Evolutionary conservation across 2,888 invertebrate genomes (phyloP).

Genomic region (Anodontia alba): DNA sequence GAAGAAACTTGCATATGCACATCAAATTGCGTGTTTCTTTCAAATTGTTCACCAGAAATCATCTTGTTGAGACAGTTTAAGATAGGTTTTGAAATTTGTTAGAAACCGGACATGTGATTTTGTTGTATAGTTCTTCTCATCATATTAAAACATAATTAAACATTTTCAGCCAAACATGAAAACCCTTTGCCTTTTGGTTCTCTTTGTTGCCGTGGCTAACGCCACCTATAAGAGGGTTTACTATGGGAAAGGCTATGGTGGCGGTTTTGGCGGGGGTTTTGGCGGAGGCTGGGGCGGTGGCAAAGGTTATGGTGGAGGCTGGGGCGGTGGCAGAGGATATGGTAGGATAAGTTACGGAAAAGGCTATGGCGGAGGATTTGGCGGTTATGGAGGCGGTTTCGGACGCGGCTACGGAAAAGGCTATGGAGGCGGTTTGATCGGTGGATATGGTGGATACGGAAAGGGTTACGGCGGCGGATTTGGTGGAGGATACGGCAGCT

Average conservation of each 20-base stretch:
- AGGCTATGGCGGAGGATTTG: neutral
- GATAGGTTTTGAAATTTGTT: too few relatives aligned
- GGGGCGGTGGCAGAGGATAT: neutral
- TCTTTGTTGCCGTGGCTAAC: neutral
- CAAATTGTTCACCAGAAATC: too few relatives aligned
- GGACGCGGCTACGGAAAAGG: neutral
- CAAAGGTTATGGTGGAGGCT: neutral
- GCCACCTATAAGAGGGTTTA: neutral
- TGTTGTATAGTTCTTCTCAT: too few relatives aligned
- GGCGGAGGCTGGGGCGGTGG: neutral
- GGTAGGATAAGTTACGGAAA: neutral
- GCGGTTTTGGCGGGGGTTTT: neutral
- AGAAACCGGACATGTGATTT: too few relatives aligned
- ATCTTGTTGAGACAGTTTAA: too few relatives aligned
- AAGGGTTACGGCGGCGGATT: neutral
- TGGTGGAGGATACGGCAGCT: neutral
- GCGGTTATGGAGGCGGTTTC: neutral
- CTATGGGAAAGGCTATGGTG: neutral
- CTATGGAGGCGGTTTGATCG: neutral
- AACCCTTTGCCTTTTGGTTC: neutral
- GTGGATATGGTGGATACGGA: neutral
- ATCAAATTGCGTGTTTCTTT: too few relatives aligned
- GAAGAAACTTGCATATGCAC: too few relatives aligned
- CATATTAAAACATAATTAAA: too few relatives aligned
- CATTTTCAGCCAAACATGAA: slow-evolving; percentile 2